phyloP scores from a whole-genome alignment of 2,113 vertebrate species.

The Apus apus region DNA sequence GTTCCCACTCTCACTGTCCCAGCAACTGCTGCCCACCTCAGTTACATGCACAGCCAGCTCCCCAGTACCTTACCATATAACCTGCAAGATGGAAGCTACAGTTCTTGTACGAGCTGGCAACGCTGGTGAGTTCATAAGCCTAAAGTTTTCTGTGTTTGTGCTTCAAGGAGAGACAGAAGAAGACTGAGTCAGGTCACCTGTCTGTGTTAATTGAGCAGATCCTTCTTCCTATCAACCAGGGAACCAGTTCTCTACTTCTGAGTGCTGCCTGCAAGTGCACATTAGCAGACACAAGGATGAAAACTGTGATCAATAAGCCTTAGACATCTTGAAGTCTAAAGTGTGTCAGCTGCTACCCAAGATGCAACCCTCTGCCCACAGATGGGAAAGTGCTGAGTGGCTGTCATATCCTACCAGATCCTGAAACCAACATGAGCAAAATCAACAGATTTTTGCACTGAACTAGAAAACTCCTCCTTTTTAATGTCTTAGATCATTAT shows the following conservation, averaged over 20 bases:
- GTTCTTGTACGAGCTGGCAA: neutral
- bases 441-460: neutral
- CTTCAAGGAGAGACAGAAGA: neutral
- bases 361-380: neutral
- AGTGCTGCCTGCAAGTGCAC: neutral
- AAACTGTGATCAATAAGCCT: neutral
- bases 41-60: neutral
- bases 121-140: neutral
- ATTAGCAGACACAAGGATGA: neutral
- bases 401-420: neutral
- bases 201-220: neutral
- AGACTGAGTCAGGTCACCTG: neutral
- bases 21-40: neutral
- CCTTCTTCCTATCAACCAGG: neutral
- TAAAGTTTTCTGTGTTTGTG: neutral
- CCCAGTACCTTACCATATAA: neutral
- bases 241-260: neutral
- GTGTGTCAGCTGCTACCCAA: neutral
- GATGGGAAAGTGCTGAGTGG: neutral
- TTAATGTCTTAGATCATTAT: neutral
- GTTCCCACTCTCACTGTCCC: neutral
- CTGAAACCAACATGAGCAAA: neutral
- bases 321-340: neutral
- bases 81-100: accelerated
- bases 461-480: neutral